Base-by-base conservation (phyloP, 2,113 vertebrate species). In the Petrocephalus zakoni region DNA sequence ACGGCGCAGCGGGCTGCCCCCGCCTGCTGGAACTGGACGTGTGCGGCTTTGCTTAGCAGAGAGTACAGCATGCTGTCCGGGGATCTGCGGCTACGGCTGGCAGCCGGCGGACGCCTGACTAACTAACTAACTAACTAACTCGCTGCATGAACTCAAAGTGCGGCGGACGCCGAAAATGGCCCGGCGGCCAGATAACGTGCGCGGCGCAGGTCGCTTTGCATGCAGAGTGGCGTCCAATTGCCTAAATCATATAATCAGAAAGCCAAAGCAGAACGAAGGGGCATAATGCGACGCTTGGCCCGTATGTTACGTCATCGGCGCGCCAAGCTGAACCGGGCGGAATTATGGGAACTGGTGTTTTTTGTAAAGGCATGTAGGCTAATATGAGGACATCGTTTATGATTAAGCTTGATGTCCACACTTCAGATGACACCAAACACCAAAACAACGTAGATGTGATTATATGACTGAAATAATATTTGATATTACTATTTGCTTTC, bases 271-370 rank as follows among this genome's bases (percentile, higher is more conserved):
- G 8, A 84, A 49, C 81, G 1, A 68, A 68, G 10, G n/a, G n/a
- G 61, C 8, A 84, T n/a, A n/a, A n/a, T 34, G 22, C n/a, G 25
- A 53, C 42, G 21, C 51, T 21, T 34, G 22, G 87, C 93, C 90
- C 56, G 0, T 61, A 25, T 53, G 92, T 91, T 52, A 91, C 90
- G 95, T 96, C 93, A 46, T 11, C 89, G 9, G n/a, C 1, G 47
- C 53, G 22, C 84, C 49, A 25, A 19, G 8, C 1, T 0, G 2
- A 2, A 0, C 1, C 22, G 0, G 0, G 0, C 1, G 22, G 81
- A 0, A 2, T 86, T 5, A 89, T 93, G 95, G 95, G 94, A 94
- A 72, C 0, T 0, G 91, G 91, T 95, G 95, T 96, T 93, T 75
- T 42, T 6, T 2, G 6, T 17, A 0, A 4, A 5, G 10, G 7